Conservation (phyloP, 92 coral and sea anemone genomes). For the Heteractis magnifica region DNA sequence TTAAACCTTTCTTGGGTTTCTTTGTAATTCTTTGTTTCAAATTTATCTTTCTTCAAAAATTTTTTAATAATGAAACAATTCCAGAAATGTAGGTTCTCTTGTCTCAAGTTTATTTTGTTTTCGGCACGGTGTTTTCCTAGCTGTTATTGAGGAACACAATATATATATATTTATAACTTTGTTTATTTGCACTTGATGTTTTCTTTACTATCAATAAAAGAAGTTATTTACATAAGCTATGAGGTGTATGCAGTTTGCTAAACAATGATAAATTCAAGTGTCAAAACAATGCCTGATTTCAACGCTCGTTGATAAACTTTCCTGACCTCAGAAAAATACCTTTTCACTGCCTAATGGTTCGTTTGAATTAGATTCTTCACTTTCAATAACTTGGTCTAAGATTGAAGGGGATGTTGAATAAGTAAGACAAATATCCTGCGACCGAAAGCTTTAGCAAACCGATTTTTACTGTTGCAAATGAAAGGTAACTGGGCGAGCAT, state of each 20-base stretch:
- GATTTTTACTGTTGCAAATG: no score
- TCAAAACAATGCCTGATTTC: no score
- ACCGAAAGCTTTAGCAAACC: no score
- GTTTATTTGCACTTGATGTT: slow-evolving; percentile 2
- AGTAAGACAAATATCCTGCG: no score
- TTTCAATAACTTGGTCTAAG: neutral
- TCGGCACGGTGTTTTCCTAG: neutral
- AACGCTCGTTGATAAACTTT: neutral
- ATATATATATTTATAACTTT: neutral
- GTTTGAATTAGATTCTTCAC: neutral
- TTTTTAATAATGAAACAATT: neutral
- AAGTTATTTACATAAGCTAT: neutral
- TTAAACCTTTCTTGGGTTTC: no score
- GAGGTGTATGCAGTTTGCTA: neutral
- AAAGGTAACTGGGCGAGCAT: no score
- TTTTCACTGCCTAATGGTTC: neutral
- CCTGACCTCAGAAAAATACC: neutral
- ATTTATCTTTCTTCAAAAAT: neutral
- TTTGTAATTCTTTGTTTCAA: neutral
- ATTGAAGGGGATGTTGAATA: no score
- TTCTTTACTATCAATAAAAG: neutral
- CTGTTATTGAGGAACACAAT: neutral
- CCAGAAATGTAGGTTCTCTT: neutral
- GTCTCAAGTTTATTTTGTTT: neutral
- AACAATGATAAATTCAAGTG: neutral